These are phyloP conservation scores for Gastrophryne carolinensis DNA, from an alignment of 2,797 vertebrate species.

Conservation along the genomic window DNA sequence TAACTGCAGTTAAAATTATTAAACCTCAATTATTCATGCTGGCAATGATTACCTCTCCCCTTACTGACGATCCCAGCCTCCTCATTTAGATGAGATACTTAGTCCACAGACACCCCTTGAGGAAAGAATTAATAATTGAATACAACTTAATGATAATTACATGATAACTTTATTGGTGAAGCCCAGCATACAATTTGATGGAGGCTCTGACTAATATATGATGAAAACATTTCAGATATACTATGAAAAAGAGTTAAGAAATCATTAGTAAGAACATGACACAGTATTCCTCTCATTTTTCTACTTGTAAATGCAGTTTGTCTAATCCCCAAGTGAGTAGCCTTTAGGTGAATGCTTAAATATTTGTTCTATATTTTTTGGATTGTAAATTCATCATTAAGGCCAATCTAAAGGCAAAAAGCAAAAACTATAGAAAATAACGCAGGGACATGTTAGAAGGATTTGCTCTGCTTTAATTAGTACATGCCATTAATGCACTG, in stretches of 20 bases:
- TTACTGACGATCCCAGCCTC: slow-evolving; percentile 61
- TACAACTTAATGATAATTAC: slow-evolving; percentile 67
- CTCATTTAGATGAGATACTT: slow-evolving; percentile 61
- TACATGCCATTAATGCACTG: too few relatives aligned
- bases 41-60: slow-evolving; percentile 61
- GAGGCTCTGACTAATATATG: slow-evolving; percentile 39
- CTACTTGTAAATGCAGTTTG: not conserved
- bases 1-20: slow-evolving; percentile 67
- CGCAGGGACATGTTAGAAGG: too few relatives aligned
- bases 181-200: slow-evolving; percentile 52
- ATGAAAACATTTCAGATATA: slow-evolving; percentile 47
- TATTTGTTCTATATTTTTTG: not conserved
- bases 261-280: not conserved
- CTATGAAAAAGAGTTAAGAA: slow-evolving; percentile 44
- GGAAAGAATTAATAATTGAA: slow-evolving; percentile 75
- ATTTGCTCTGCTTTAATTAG: too few relatives aligned
- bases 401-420: too few relatives aligned
- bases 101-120: slow-evolving; percentile 66
- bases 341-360: not conserved
- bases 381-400: too few relatives aligned
- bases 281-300: not conserved
- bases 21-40: slow-evolving; percentile 71
- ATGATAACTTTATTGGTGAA: slow-evolving; percentile 75
- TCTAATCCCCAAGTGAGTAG: not conserved
- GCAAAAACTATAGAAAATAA: too few relatives aligned